phyloP scores from a whole-genome alignment of 2,888 invertebrate genomes.

The Drosophila ustulata region DNA sequence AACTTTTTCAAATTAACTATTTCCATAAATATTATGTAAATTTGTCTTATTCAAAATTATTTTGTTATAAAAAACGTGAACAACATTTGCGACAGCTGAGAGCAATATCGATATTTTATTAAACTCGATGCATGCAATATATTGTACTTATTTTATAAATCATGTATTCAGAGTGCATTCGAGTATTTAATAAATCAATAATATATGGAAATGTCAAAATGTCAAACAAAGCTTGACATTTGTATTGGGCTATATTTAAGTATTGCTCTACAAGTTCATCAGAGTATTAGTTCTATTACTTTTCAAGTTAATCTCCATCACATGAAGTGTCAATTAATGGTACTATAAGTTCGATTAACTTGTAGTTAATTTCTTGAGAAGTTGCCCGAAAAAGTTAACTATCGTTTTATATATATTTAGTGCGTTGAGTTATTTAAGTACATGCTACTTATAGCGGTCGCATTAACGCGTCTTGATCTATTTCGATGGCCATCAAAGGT shows the following conservation, averaged over 20 bases:
- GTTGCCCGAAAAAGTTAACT: not conserved
- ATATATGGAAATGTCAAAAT: no score
- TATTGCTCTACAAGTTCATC: not conserved
- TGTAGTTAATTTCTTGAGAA: slow-evolving; percentile 7
- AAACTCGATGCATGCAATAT: no score
- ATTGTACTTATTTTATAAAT: no score
- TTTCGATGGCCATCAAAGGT: slow-evolving; percentile 1
- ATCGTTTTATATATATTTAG: not conserved
- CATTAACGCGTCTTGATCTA: not conserved
- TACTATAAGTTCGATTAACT: not conserved
- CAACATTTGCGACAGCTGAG: no score
- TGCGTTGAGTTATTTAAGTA: not conserved
- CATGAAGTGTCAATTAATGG: not conserved
- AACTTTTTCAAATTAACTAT: no score
- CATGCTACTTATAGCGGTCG: not conserved
- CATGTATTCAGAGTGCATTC: no score
- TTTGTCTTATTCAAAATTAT: no score
- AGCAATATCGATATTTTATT: no score
- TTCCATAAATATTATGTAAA: no score
- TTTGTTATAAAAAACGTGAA: no score
- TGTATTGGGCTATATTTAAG: no score
- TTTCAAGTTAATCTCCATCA: not conserved
- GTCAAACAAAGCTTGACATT: not conserved
- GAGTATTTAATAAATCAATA: no score
- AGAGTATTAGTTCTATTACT: not conserved